Base-by-base conservation (phyloP, 2,888 invertebrate genomes). In the Phengaris arion region DNA sequence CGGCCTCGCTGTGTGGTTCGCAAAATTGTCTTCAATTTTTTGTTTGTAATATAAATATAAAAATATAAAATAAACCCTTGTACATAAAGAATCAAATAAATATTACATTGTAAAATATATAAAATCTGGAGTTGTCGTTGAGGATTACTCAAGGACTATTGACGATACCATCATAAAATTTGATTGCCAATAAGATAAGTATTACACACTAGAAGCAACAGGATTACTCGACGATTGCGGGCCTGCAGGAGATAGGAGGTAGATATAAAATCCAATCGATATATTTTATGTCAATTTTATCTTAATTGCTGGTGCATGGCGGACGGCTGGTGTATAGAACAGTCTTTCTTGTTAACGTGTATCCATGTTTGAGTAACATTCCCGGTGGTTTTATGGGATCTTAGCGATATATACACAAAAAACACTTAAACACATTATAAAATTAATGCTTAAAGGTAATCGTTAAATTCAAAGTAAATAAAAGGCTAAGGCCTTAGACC, bases 201-300 rank as follows among this genome's bases (percentile, higher is more conserved):
- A 74, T 76, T 76, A 76, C 79, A 79, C 78, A 78, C 78, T 80
- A 79, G 80, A 78, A 80, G 81, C 81, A 78, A 75, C 77, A 80
- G 80, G 79, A 78, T 81, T 79, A 79, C 78, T 76, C 77, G 78
- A 74, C 78, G 78, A 80, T 80, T 79, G 79, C 79, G 76, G 68
- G 72, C 77, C 78, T 74, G 73, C 72, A 55, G 69, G 74, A 74
- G 70, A 80, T 80, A 81, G 80, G 78, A 80, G 78, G 77, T 74
- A 79, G 80, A 81, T 81, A 81, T 80, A 81, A 80, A 80, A 79
- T 75, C 80, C 80, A 81, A 81, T 81, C 80, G 80, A 80, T 80
- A 81, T 81, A 81, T 81, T 80, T 81, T 80, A 81, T 80, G 81
- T 81, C 81, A 80, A 79, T 81, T 81, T 81, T 81, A 81, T 81